Base-by-base conservation (phyloP, 2,797 vertebrate genomes). In the Chrosomus eos region DNA sequence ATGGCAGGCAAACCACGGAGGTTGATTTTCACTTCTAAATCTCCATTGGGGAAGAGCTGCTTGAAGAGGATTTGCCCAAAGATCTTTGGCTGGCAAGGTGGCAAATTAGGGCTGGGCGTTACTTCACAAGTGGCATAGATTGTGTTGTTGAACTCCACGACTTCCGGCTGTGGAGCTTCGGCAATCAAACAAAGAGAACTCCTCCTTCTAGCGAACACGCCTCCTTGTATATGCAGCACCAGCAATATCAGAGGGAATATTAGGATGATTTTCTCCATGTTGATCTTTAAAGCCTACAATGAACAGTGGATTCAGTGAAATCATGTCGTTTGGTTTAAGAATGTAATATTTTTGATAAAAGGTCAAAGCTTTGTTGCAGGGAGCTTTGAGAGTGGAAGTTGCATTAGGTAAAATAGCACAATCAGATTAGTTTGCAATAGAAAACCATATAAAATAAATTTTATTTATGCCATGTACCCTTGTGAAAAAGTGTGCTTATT, bases 21-120 rank as follows among this genome's bases (percentile, higher is more conserved):
- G 62, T 90, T 64, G 88, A 96, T 92, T 84, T 93, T 84, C 55
- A 92, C 94, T 64, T 94, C 93, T 38, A 95, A 67, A 66, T 79
- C 31, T 33, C 31, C 31, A 33, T 33, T 33, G 31, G 31, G 31
- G 31, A 33, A 33, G 31, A 33, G 2, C 31, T 33, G 31, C 31
- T 33, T 33, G 31, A 33, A 33, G 31, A 33, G 31, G 31, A 33
- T 33, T 33, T 33, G 31, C 31, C 31, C 31, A 33, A 33, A 33
- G 31, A 33, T 33, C 31, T 33, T 33, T 33, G 31, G 31, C 31
- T 33, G 31, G 31, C 1, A 33, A 33, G 31, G 31, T 33, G 31
- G 31, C 2, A 33, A 33, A 33, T 33, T 33, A 33, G 31, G 31
- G 31, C 31, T 33, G 31, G 31, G 31, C 3, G 31, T 33, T 33